Conservation (phyloP, 2,888 invertebrate genomes). For the Drosophila subquinaria region DNA sequence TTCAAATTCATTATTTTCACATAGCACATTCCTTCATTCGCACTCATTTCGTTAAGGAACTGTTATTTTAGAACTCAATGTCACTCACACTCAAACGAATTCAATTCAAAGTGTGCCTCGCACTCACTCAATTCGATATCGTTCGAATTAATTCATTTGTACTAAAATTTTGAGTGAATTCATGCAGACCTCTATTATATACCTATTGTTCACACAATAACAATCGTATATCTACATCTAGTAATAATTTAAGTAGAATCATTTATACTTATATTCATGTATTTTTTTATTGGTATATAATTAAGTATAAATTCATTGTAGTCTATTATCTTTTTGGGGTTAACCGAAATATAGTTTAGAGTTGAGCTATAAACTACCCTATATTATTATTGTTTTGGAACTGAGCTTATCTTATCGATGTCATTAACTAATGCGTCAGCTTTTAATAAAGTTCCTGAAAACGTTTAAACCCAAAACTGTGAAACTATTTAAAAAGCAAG, state of each 20-base stretch:
- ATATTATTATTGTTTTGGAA: constrained; percentile 2
- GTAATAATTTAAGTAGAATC: neutral
- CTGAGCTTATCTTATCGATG: constrained; percentile 39
- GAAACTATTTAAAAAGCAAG: neutral
- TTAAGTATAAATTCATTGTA: neutral
- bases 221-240: neutral
- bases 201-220: constrained; percentile 1
- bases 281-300: neutral
- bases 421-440: constrained; percentile 6
- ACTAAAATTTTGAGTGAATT: no score
- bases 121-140: no score
- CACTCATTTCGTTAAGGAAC: no score
- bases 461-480: neutral
- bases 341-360: neutral
- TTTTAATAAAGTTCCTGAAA: neutral
- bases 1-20: no score
- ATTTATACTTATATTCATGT: neutral
- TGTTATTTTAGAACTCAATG: no score
- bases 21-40: no score
- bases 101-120: no score
- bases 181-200: no score
- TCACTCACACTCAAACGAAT: no score
- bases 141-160: no score
- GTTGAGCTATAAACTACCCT: neutral
- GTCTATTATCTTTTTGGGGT: constrained; percentile 1